Evolutionary conservation across 2,888 invertebrate genomes (phyloP).

Genomic region (Caenorhabditis sinica): DNA sequence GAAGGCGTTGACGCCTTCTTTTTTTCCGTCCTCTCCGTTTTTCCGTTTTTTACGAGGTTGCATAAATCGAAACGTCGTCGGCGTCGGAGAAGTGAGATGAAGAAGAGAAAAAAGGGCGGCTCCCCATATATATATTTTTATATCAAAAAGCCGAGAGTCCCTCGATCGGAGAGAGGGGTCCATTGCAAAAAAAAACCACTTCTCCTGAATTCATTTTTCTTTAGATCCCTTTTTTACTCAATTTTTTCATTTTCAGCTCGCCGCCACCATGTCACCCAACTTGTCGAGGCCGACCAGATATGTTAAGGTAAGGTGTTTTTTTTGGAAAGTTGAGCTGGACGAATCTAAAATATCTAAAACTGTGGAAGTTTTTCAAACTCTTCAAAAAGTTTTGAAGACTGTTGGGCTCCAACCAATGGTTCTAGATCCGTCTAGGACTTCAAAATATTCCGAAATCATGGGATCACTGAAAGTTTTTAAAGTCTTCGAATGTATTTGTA

Average conservation of each 20-base stretch:
- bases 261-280: slow-evolving; percentile 73
- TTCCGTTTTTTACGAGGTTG: slow-evolving; percentile 54
- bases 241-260: slow-evolving; percentile 47
- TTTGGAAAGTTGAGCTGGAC: background rate
- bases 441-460: background rate
- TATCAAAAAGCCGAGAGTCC: slow-evolving; percentile 42
- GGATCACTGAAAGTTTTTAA: no score
- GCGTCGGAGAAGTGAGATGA: background rate
- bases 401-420: no score
- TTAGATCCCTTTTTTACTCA: background rate
- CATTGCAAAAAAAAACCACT: slow-evolving; percentile 11
- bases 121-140: slow-evolving; percentile 30
- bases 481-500: no score
- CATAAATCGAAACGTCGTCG: slow-evolving; percentile 62
- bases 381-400: no score
- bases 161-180: background rate
- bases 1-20: slow-evolving; percentile 39
- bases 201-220: slow-evolving; percentile 11
- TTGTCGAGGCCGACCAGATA: slow-evolving; percentile 71
- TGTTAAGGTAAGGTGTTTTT: slow-evolving; percentile 60
- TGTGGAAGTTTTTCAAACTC: background rate
- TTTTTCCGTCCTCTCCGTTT: slow-evolving; percentile 9
- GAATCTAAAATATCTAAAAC: no score
- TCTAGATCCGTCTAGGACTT: no score
- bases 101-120: slow-evolving; percentile 21